Conservation (phyloP, 2,113 vertebrate species). For the Rhabdomys dilectus region DNA sequence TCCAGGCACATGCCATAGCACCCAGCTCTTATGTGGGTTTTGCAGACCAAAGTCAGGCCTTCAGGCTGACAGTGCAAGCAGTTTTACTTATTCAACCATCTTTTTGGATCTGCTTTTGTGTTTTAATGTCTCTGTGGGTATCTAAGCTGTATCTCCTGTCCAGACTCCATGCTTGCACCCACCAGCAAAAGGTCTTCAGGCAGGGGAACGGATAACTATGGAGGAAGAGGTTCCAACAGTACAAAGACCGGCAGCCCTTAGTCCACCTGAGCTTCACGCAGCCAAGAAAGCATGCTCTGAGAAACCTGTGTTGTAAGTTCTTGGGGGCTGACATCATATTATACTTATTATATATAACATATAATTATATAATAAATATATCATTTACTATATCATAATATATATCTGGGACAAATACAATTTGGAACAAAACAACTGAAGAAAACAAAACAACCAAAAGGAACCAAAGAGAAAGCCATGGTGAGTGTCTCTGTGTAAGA, state of each 20-base stretch:
- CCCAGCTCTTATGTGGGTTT: not conserved
- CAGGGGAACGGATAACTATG: not conserved
- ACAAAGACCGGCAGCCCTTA: not conserved
- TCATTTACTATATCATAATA: no score
- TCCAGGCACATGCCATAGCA: not conserved
- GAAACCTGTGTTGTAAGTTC: not conserved
- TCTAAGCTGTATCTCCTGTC: not conserved
- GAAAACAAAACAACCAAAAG: not conserved
- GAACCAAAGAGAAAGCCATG: not conserved
- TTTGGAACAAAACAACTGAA: not conserved
- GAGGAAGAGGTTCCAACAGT: not conserved
- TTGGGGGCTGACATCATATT: not conserved
- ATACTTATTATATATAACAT: no score
- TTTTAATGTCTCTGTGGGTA: not conserved
- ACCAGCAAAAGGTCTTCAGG: not conserved
- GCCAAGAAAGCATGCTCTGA: not conserved
- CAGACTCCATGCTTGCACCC: not conserved
- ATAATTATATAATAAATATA: no score
- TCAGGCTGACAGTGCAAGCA: not conserved
- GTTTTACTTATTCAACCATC: not conserved
- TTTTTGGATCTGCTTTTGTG: not conserved
- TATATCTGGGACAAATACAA: no score
- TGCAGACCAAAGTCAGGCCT: not conserved
- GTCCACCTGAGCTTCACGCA: not conserved
- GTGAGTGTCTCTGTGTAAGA: not conserved